These are phyloP conservation scores for Pseudopleuronectes americanus DNA, from an alignment of 2,797 vertebrate species.

Conservation along the genomic window DNA sequence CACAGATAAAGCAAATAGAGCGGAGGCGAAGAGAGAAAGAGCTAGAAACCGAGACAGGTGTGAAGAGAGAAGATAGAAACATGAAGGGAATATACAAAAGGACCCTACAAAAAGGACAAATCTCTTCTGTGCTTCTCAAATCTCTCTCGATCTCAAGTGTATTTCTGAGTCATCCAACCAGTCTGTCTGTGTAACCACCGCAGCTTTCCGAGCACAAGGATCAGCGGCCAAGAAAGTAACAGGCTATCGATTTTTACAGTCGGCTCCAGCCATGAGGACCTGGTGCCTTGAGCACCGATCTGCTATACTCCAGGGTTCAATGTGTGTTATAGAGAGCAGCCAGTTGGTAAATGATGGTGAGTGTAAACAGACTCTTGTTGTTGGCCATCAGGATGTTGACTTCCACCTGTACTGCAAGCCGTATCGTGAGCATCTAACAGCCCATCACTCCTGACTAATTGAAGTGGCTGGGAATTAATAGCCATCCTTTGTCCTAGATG, in stretches of 20 bases:
- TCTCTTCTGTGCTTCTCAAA: constrained; percentile 20
- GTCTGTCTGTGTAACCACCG: constrained; percentile 23
- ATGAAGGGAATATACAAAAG: constrained; percentile 36
- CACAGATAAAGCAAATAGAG: background rate
- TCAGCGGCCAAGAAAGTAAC: constrained; percentile 35
- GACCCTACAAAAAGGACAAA: constrained; percentile 14
- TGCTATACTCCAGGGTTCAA: constrained; percentile 42
- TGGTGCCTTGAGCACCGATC: constrained; percentile 34
- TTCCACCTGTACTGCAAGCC: constrained; percentile 29
- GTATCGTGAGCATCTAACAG: constrained; percentile 38
- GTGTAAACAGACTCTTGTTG: constrained; percentile 64
- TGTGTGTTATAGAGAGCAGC: constrained; percentile 60
- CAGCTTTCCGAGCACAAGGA: constrained; percentile 11
- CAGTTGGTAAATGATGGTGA: constrained; percentile 55
- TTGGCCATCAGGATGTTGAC: constrained; percentile 31
- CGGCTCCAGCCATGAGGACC: constrained; percentile 50
- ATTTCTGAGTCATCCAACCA: constrained; percentile 42
- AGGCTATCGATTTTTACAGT: constrained; percentile 69
- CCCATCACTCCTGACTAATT: constrained; percentile 42
- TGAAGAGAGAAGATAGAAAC: constrained; percentile 22
- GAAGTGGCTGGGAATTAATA: constrained; percentile 23
- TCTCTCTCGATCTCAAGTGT: constrained; percentile 28
- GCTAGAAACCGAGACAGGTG: background rate
- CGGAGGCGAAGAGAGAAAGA: background rate
- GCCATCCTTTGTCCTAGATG: constrained; percentile 1